Percentiles rank a stretch among this genome's conserved stretches.
These are phyloP conservation scores for Chionoecetes opilio DNA, from an alignment of 1,140 invertebrate genomes.

Conservation along the genomic window DNA sequence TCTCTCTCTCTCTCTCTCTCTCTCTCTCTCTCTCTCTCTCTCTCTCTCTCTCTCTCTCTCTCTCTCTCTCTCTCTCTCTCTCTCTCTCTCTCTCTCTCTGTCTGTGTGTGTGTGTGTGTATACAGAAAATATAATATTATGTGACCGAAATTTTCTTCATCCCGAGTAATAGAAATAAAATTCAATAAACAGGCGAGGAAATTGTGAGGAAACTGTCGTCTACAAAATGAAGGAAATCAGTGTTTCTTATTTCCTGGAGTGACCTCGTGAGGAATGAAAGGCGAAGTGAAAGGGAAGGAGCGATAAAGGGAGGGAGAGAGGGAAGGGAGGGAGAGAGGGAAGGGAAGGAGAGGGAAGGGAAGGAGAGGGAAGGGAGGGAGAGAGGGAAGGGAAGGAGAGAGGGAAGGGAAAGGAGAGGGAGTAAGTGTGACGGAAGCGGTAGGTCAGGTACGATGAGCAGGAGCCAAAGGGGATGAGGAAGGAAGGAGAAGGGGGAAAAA, in stretches of 20 bases:
- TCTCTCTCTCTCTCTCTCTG: too few relatives aligned
- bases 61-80: too few relatives aligned
- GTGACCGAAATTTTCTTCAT: background rate
- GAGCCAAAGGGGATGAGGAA: background rate
- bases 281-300: background rate
- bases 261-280: background rate
- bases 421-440: background rate
- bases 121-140: too few relatives aligned
- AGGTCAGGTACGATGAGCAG: background rate
- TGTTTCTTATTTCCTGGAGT: constrained; percentile 16
- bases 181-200: background rate
- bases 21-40: too few relatives aligned
- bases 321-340: background rate
- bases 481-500: background rate
- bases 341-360: background rate
- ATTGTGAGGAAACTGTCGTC: background rate
- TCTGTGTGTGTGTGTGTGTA: too few relatives aligned
- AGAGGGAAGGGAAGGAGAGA: too few relatives aligned
- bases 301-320: background rate
- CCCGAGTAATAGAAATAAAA: background rate
- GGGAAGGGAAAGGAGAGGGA: background rate
- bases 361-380: background rate
- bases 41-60: too few relatives aligned
- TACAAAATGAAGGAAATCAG: constrained; percentile 17
- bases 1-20: too few relatives aligned